These are phyloP conservation scores for Lysandra coridon DNA, from an alignment of 2,888 invertebrate genomes.

Conservation along the genomic window DNA sequence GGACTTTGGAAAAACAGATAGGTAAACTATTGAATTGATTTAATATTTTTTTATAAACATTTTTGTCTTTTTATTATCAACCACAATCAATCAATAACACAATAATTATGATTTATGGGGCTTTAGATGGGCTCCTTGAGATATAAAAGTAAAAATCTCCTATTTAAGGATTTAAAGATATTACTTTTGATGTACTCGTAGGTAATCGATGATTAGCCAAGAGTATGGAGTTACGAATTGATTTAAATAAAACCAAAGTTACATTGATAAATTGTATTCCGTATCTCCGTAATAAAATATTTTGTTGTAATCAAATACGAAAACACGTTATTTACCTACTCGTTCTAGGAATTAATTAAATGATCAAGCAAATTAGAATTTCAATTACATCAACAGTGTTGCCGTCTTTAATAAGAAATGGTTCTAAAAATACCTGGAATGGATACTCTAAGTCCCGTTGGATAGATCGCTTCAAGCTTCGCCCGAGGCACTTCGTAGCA, in stretches of 20 bases:
- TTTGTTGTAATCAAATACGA: background rate
- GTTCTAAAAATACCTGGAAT: constrained; percentile 73
- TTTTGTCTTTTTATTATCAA: background rate
- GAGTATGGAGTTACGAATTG: too few species aligned
- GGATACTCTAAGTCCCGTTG: constrained; percentile 81
- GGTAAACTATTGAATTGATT: background rate
- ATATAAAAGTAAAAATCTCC: background rate
- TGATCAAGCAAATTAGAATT: background rate
- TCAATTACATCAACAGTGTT: background rate
- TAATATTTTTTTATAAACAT: background rate
- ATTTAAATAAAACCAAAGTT: background rate
- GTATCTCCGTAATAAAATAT: background rate
- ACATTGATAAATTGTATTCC: background rate
- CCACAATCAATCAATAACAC: too few species aligned
- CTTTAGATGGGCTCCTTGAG: background rate
- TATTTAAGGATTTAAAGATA: too few species aligned
- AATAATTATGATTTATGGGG: background rate
- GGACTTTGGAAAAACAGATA: background rate
- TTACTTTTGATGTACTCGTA: too few species aligned
- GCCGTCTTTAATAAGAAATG: background rate
- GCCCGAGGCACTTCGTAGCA: constrained; percentile 70
- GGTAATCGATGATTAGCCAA: too few species aligned
- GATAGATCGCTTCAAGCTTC: constrained; percentile 78
- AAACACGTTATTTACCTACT: background rate
- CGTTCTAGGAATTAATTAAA: background rate